A percentile compares a stretch with the other conserved stretches of the same genome.
Conservation (phyloP, 2,888 invertebrate genomes). For the Oxystoma pomonae region DNA sequence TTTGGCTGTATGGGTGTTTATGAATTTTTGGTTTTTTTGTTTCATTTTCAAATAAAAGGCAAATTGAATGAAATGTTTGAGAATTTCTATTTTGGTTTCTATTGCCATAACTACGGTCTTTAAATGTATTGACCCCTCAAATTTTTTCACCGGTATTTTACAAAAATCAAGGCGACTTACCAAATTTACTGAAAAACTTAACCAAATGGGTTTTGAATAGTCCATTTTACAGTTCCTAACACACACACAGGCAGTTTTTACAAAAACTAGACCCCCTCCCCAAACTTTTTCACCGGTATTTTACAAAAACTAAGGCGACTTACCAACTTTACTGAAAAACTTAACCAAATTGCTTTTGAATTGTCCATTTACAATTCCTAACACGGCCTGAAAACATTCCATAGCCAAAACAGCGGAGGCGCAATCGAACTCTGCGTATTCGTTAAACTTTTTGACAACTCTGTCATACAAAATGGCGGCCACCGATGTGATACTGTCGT, state of each 20-base stretch:
- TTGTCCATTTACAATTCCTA: slow-evolving; percentile 42
- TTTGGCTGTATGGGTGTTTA: slow-evolving; percentile 37
- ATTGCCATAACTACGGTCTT: no score
- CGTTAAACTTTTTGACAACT: slow-evolving; percentile 51
- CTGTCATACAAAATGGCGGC: slow-evolving; percentile 44
- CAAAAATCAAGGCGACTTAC: slow-evolving; percentile 40
- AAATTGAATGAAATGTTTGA: slow-evolving; percentile 53
- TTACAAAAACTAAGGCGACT: slow-evolving; percentile 29
- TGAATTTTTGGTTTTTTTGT: slow-evolving; percentile 42
- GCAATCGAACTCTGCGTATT: slow-evolving; percentile 56
- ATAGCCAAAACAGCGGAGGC: slow-evolving; percentile 52
- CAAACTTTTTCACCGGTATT: no score
- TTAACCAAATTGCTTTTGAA: slow-evolving; percentile 42
- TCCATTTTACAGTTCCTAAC: slow-evolving; percentile 42
- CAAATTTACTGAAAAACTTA: slow-evolving; percentile 45
- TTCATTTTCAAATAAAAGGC: slow-evolving; percentile 45
- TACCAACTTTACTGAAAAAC: slow-evolving; percentile 49
- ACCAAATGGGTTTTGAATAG: slow-evolving; percentile 43
- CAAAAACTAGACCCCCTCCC: no score
- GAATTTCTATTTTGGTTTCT: slow-evolving; percentile 54
- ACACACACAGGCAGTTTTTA: no score
- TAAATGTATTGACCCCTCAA: no score
- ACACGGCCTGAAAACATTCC: slow-evolving; percentile 55
- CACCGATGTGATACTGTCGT: slow-evolving; percentile 42
- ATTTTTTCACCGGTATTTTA: not conserved